Evolutionary conservation across 2,797 vertebrate species (phyloP).

Genomic region (Myotis planiceps): DNA sequence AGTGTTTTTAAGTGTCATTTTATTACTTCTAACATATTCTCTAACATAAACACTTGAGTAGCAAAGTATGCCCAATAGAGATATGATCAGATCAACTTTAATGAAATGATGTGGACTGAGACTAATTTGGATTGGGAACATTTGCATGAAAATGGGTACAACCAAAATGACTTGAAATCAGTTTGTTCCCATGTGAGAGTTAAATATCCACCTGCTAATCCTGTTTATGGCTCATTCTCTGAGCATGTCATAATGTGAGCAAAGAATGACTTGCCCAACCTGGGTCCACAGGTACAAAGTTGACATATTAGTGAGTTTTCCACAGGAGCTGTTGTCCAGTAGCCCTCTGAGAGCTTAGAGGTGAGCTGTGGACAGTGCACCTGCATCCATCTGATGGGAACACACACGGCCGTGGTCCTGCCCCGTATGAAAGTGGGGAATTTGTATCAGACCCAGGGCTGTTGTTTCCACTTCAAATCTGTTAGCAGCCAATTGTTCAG

Average conservation of each 20-base stretch:
- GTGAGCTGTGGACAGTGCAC: background rate
- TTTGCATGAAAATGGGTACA: slow-evolving; percentile 73
- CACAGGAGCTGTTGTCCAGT: background rate
- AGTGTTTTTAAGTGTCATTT: slow-evolving; percentile 67
- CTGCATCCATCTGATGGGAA: no score
- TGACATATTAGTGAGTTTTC: background rate
- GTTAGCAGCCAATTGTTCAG: background rate
- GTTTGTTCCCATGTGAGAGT: slow-evolving; percentile 49
- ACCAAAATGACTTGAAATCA: slow-evolving; percentile 64
- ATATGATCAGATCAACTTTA: slow-evolving; percentile 68
- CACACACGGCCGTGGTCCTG: accelerated
- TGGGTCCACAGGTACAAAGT: slow-evolving; percentile 7
- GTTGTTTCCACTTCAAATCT: background rate
- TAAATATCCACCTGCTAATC: slow-evolving; percentile 61
- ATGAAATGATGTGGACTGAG: slow-evolving; percentile 67
- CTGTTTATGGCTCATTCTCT: slow-evolving; percentile 18
- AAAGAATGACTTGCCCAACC: slow-evolving; percentile 28
- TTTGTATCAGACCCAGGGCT: background rate
- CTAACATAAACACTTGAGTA: slow-evolving; percentile 68
- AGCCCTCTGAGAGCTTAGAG: background rate
- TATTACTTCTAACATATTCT: slow-evolving; percentile 62
- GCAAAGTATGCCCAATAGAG: slow-evolving; percentile 65
- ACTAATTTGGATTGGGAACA: slow-evolving; percentile 70
- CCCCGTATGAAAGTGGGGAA: background rate
- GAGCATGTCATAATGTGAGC: slow-evolving; percentile 33